These are phyloP conservation scores for Deroplatys truncata DNA, from an alignment of 2,888 invertebrate species.

Conservation along the genomic window DNA sequence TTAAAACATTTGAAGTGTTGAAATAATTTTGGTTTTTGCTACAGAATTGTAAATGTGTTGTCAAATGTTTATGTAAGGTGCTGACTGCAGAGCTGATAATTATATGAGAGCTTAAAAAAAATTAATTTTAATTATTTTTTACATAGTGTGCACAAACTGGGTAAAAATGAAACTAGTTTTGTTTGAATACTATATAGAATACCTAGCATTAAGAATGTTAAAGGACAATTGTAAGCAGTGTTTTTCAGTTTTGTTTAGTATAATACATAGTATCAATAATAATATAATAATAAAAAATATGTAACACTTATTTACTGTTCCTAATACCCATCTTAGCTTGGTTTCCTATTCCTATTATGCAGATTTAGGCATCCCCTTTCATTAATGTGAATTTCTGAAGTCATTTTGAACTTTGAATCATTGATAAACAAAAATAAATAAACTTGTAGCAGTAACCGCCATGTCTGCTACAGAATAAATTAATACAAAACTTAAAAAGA, in stretches of 20 bases:
- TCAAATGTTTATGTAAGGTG: background rate
- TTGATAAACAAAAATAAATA: too few species aligned
- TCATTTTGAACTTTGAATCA: too few species aligned
- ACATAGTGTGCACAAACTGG: background rate
- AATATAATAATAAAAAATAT: background rate
- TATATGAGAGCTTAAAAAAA: background rate
- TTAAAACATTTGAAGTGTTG: background rate
- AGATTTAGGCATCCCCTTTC: too few species aligned
- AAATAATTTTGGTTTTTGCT: background rate
- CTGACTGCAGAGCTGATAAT: background rate
- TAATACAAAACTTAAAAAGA: too few species aligned
- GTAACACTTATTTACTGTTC: too few species aligned
- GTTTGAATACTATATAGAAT: background rate
- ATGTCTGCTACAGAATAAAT: too few species aligned
- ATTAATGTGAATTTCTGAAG: too few species aligned
- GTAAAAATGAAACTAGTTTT: background rate
- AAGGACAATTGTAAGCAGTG: background rate
- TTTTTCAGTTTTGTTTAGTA: background rate
- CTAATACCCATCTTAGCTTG: too few species aligned
- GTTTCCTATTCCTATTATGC: too few species aligned
- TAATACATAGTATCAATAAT: background rate
- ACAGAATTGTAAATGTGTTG: background rate
- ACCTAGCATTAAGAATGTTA: background rate
- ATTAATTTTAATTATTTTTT: background rate
- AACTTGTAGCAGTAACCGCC: too few species aligned